Conservation (phyloP, 2,113 vertebrate species). For the Callaeas wilsoni region DNA sequence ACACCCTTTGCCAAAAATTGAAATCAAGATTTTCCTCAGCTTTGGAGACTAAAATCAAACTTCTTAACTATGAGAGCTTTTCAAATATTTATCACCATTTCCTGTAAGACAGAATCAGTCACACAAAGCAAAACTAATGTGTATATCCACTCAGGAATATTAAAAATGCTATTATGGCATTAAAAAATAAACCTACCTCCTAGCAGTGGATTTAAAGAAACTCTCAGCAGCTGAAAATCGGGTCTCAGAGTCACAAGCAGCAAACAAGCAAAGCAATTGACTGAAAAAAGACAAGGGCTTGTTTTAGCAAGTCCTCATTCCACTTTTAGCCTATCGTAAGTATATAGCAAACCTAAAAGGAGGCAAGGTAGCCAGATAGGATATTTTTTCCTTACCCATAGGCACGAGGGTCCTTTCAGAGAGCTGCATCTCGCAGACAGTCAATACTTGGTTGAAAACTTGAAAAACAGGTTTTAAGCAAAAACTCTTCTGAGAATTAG, state of each 20-base stretch:
- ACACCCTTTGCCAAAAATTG: background rate
- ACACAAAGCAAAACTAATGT: background rate
- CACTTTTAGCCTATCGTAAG: background rate
- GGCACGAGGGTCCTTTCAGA: conserved; percentile 20
- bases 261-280: background rate
- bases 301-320: background rate
- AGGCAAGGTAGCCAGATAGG: background rate
- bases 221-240: background rate
- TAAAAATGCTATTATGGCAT: background rate
- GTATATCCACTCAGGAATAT: background rate
- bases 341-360: background rate
- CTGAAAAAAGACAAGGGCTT: background rate
- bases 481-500: conserved; percentile 48
- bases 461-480: conserved; percentile 65
- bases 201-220: background rate
- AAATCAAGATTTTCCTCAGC: background rate
- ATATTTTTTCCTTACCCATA: conserved; percentile 66
- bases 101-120: background rate
- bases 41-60: background rate
- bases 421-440: background rate
- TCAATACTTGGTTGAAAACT: conserved; percentile 45
- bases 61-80: background rate
- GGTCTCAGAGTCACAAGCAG: background rate
- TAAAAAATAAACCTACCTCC: background rate
- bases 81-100: background rate